Evolutionary conservation across 2,113 vertebrate species (phyloP).

Genomic region (Stigmatopora nigra): DNA sequence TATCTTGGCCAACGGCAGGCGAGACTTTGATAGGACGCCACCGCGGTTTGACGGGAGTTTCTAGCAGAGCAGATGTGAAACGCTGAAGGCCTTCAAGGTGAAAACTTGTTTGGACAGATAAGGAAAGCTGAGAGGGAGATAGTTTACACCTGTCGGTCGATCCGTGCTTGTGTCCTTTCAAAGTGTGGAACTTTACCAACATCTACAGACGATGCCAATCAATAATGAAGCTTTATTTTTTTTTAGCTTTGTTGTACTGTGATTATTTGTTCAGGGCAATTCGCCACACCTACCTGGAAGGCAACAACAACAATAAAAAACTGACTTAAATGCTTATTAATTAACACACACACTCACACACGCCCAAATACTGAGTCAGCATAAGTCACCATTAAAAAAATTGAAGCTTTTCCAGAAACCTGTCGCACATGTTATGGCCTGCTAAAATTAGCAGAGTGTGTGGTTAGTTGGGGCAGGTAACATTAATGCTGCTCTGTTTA

Average conservation of each 20-base stretch:
- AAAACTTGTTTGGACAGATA: slow-evolving; percentile 2
- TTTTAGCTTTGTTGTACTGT: not conserved
- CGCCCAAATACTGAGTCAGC: not conserved
- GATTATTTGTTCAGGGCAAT: not conserved
- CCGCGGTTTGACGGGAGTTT: not conserved
- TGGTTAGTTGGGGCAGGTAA: slow-evolving; percentile 38
- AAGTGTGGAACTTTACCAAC: not conserved
- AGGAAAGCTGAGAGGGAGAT: not conserved
- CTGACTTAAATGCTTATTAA: not conserved
- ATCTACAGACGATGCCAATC: not conserved
- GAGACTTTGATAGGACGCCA: not conserved
- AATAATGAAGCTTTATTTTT: not conserved
- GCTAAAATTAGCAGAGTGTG: slow-evolving; percentile 9
- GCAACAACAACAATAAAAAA: not conserved
- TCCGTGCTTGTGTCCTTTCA: not conserved
- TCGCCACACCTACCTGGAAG: not conserved
- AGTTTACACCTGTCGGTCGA: not conserved
- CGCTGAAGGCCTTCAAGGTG: not conserved
- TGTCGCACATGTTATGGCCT: slow-evolving; percentile 1
- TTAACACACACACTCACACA: not conserved
- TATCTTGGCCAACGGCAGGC: not conserved
- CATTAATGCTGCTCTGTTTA: slow-evolving; percentile 33
- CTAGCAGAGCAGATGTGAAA: not conserved
- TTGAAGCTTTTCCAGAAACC: not conserved
- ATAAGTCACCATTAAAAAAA: not conserved